Evolutionary conservation across 1,140 invertebrate species (phyloP), one percentile per base, ranked within the genome.

Genomic region (Wasmannia auropunctata): DNA sequence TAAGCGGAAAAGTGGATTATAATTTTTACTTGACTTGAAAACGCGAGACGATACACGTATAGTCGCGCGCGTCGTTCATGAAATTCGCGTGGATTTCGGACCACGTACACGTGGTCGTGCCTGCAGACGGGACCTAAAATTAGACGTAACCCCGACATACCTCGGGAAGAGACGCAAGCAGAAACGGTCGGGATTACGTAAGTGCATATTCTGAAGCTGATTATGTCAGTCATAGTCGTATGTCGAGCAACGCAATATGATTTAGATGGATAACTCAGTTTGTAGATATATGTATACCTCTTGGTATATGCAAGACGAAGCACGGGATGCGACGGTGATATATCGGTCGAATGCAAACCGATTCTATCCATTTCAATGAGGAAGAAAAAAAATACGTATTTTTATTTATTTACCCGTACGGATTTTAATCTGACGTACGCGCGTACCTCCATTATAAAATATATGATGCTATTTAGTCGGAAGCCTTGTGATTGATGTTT

Each of bases 81-180:
- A 63, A 40, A 72, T 85, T 87, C 63, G 69, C 70, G 43, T 56
- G 58, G 54, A 14, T 70, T 37, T 40, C n/a, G 69, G n/a, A n/a
- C n/a, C n/a, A n/a, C n/a, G n/a, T n/a, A 63, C 14, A 37, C 31
- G 40, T 22, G n/a, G 16, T 49, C 1, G 46, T n/a, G 67, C 10
- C 3, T 37, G 72, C 83, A 31, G 37, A 40, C 49, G 69, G 11
- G 25, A 40, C 56, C 72, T 86, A 88, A 89, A 89, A 88, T 89
- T 89, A 89, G 84, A 89, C n/a, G 28, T 72, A 86, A 76, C 88
- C 63, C 87, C 62, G 86, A 34, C 87, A 89, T 86, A 89, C 65
- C 86, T 89, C 3, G 34, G 14, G 69, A 46, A 19, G 54, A 11
- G 49, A 70, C 84, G 88, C 37, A 60, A 63, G 43, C 19, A 14